Evolutionary conservation across 2,113 vertebrate genomes (phyloP), one percentile per base, ranked within the genome.

Genomic region (Siniperca chuatsi): DNA sequence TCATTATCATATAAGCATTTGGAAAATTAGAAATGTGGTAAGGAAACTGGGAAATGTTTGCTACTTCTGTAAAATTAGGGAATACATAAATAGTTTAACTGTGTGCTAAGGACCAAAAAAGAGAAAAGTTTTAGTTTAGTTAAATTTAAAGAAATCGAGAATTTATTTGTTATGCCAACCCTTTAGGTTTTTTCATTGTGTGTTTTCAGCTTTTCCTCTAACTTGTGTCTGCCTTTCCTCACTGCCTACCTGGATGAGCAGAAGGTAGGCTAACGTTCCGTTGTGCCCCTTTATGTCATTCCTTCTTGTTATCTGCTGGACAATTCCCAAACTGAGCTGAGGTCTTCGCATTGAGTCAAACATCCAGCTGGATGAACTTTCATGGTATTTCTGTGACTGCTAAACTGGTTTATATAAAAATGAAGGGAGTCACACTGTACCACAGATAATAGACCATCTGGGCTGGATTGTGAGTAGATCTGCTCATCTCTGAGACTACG

Each of bases 191-290:
- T 79, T 82, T 69, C 3, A 40, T 72, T 61, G 33, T 82, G 44
- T 90, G 21, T 87, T 78, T 89, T 52, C 78, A 83, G 76, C 54
- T 40, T 87, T 35, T 69, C 84, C 77, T 87, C 75, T 93, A 86
- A 90, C 67, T 65, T 76, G n/a, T 93, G 57, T 90, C 65, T 86
- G 46, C 74, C 64, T 89, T 81, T 91, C 73, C 64, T 88, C 78
- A 55, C 78, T 87, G 87, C 88, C 42, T 77, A 20, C 66, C 40
- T 92, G 94, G 91, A 93, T 80, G 85, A 93, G 82, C 90, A 95
- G 95, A 95, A 95, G 93, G 95, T 95, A 79, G 71, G 92, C 55
- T 44, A 13, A 15, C 8, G 12, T 58, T 25, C 29, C 23, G 1
- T 8, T 20, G 8, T 50, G 5, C 60, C 8, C 42, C 5, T 58